Evolutionary conservation across 2,888 invertebrate genomes (phyloP).

Genomic region (Amiota communis): DNA sequence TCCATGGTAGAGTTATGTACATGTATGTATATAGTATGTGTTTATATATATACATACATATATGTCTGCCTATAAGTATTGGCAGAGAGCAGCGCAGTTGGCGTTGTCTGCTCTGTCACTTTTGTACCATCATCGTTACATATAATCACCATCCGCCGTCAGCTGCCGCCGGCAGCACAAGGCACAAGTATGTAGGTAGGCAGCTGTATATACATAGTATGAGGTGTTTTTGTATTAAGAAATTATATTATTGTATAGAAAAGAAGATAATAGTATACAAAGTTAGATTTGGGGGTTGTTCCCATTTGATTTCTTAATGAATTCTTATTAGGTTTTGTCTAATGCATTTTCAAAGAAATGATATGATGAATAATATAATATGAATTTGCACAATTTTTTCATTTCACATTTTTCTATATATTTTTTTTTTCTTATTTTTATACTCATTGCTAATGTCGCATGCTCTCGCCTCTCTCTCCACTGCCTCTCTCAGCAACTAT

Average conservation of each 20-base stretch:
- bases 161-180: conserved; percentile 3
- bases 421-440: conserved; percentile 4
- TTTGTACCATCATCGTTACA: too few species aligned
- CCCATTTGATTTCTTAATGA: neutral
- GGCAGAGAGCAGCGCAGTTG: neutral
- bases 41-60: neutral
- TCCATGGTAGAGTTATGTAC: neutral
- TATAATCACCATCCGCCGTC: neutral
- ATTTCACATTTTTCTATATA: neutral
- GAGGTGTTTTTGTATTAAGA: too few species aligned
- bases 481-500: conserved; percentile 7
- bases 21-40: neutral
- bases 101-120: neutral
- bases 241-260: too few species aligned
- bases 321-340: neutral
- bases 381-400: neutral
- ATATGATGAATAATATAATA: neutral
- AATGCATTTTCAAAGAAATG: neutral
- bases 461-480: neutral
- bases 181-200: neutral
- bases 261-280: too few species aligned
- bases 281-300: too few species aligned
- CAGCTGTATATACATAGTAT: neutral
- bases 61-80: conserved; percentile 36
- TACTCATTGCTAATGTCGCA: neutral